Base-by-base conservation (phyloP, 1,140 invertebrate species). In the Papilio polyxenes region DNA sequence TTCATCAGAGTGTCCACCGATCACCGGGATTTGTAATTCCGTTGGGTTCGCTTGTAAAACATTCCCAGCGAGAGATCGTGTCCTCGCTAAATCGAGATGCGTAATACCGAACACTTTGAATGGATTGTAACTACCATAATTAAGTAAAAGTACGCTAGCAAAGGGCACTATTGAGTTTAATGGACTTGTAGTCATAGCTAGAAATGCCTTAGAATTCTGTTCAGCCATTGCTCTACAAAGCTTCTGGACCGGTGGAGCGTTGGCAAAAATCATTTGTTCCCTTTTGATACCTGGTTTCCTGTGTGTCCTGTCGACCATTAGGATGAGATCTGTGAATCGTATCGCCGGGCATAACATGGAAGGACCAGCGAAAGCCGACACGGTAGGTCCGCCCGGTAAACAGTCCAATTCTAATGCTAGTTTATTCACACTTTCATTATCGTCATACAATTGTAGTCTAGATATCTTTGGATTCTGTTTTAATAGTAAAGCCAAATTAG, bases 101-200 rank as follows among this genome's bases (percentile, higher is more conserved):
- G 90, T 91, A 13, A 92, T 86, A 9, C 89, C 90, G 75, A 91
- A 89, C 15, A 92, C 69, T 85, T 91, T 91, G 51, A 82, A 87
- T 17, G 88, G 86, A 82, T 89, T 89, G 69, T 89, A 91, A 5
- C 82, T 69, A 44, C 85, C 84, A 78, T 89, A 91, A 44, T 86
- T 89, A 48, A 84, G 79, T 75, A 92, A 78, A 15, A 92, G 59
- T 56, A 86, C 62, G 75, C 87, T 89, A 13, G 88, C 90, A 80
- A 92, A 90, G 9, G 91, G 90, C n/a, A 92, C 76, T 51, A 92
- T 84, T 13, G 87, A 90, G 49, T 92, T 92, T n/a, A 92, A 85
- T 17, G 89, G 91, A 77, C 87, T 91, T 0, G 89, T 88, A 8
- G 89, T 85, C 8, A 92, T 88, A 4, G 87, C 90, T 40, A 92